These are phyloP conservation scores for Bergia sp. DNA, from an alignment of 92 coral and sea anemone species.

Conservation along the genomic window DNA sequence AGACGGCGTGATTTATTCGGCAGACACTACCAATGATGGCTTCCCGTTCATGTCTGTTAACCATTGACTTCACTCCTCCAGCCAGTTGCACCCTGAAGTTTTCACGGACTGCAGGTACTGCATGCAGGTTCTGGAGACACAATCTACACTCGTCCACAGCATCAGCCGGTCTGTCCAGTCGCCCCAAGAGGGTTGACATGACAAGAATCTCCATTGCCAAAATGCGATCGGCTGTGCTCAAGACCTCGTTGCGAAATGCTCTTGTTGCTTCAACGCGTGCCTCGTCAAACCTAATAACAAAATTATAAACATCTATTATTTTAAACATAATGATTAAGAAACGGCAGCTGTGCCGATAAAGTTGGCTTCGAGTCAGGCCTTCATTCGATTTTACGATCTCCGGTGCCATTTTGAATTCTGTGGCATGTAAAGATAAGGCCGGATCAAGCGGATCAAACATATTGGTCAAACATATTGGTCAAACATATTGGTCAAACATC, in stretches of 20 bases:
- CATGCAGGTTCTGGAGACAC: not conserved
- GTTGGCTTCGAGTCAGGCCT: too few relatives aligned
- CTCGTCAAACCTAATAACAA: not conserved
- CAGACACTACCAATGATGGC: not conserved
- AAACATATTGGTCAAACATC: too few relatives aligned
- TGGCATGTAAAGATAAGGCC: too few relatives aligned
- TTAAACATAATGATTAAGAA: too few relatives aligned
- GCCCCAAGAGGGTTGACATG: not conserved
- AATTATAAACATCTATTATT: too few relatives aligned
- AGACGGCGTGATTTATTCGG: not conserved
- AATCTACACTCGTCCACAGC: not conserved
- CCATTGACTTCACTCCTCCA: not conserved
- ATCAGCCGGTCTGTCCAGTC: not conserved
- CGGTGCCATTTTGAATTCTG: too few relatives aligned
- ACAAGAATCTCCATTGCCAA: not conserved
- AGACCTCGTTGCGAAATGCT: not conserved
- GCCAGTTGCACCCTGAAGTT: not conserved
- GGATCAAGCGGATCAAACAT: too few relatives aligned
- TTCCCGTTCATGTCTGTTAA: not conserved
- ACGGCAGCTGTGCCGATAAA: too few relatives aligned
- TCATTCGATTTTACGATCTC: too few relatives aligned
- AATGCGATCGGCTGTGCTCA: not conserved
- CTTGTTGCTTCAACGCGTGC: not conserved
- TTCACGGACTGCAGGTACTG: not conserved
- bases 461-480: too few relatives aligned